These are phyloP conservation scores for Nerophis lumbriciformis DNA, from an alignment of 2,113 vertebrate genomes.

Conservation along the genomic window DNA sequence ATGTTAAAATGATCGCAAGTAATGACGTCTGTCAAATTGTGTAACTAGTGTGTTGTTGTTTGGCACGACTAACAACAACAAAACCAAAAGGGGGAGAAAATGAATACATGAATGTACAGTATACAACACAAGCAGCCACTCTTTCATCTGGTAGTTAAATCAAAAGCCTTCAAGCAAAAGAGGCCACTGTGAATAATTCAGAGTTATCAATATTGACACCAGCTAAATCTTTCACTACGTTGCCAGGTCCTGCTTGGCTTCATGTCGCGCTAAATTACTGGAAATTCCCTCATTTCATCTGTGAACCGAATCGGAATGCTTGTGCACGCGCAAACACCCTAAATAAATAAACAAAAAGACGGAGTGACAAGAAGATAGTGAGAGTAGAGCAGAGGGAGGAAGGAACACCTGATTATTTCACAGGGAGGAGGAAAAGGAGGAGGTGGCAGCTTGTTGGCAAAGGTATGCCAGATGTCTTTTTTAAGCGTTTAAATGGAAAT, in stretches of 20 bases:
- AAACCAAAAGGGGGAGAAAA: constrained; percentile 16
- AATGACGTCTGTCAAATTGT: neutral
- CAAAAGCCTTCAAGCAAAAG: constrained; percentile 4
- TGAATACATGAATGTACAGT: neutral
- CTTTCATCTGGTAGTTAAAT: neutral
- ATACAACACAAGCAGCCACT: no score
- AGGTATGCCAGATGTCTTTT: constrained; percentile 75
- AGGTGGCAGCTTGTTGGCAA: constrained; percentile 30
- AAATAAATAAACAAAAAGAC: constrained; percentile 60
- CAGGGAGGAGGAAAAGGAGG: constrained; percentile 22
- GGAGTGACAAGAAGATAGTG: constrained; percentile 61
- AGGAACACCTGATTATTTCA: constrained; percentile 77
- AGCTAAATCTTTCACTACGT: neutral
- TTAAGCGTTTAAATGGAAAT: constrained; percentile 74
- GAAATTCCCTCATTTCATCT: constrained; percentile 40
- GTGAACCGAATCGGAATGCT: constrained; percentile 24
- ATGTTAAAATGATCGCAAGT: neutral
- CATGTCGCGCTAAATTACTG: constrained; percentile 32
- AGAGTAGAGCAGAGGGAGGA: constrained; percentile 60
- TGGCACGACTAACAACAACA: neutral
- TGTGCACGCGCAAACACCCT: constrained; percentile 9
- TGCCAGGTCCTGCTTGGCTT: neutral
- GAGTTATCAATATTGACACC: constrained; percentile 7
- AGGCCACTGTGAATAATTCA: neutral
- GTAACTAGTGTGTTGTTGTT: neutral